phyloP scores from a whole-genome alignment of 2,888 invertebrate genomes.

The Protodeltote pygarga region DNA sequence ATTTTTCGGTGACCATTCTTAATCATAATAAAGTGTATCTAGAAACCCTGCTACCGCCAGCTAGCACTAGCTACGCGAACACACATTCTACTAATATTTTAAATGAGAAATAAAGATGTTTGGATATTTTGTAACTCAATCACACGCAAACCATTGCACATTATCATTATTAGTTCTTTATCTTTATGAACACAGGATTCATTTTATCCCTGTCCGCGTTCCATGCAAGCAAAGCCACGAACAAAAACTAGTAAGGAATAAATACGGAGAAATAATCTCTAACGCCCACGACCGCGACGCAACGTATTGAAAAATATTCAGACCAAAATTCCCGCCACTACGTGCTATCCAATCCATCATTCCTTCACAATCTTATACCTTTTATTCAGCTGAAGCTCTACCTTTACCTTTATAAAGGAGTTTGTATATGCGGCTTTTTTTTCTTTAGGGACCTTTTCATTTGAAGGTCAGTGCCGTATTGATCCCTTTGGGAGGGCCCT shows the following conservation, averaged over 20 bases:
- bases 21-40: too few species aligned
- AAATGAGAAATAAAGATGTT: too few species aligned
- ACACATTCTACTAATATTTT: too few species aligned
- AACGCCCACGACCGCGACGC: neutral
- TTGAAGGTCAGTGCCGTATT: conserved; percentile 51
- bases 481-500: conserved; percentile 37
- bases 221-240: too few species aligned
- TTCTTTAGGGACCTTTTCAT: conserved; percentile 11
- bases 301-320: conserved; percentile 10
- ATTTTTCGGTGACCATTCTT: too few species aligned
- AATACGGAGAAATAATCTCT: neutral
- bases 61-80: too few species aligned
- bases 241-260: neutral
- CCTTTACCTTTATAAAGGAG: neutral
- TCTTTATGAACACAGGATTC: too few species aligned
- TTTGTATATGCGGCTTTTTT: conserved; percentile 17
- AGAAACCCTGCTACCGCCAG: too few species aligned
- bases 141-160: too few species aligned
- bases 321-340: neutral
- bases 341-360: conserved; percentile 21
- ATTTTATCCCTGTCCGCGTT: too few species aligned
- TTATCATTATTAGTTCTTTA: too few species aligned
- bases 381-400: conserved; percentile 18
- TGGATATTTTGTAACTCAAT: too few species aligned
- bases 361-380: conserved; percentile 6